Base-by-base conservation (phyloP, 2,888 invertebrate genomes). In the Meteorus colon region DNA sequence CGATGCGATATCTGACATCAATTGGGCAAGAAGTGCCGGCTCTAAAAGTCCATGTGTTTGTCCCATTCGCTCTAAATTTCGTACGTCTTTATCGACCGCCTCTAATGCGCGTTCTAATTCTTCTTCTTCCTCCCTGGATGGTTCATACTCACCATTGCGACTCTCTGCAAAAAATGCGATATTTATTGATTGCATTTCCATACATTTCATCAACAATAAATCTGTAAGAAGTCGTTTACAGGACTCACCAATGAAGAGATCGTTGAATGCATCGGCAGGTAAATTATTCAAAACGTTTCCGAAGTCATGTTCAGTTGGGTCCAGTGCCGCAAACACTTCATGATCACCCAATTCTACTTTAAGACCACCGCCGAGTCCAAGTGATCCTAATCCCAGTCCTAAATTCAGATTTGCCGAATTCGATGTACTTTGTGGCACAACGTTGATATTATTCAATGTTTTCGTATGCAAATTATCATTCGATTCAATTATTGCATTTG, bases 91-190 rank as follows among this genome's bases (percentile, higher is more conserved):
- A 86, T 95, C 94, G 63, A 95, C 95, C 67, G 94, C 94, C 82
- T 95, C 95, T 79, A 97, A 90, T 10, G 96, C 97, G 77, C 96
- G 93, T 87, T 97, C 96, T 83, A 97, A 90, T 88, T 97, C 97
- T 81, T 97, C 96, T 48, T 96, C 94, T 90, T 97, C 97, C 86
- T 96, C 96, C 86, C 93, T 92, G 68, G 94, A 92, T 51, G 94
- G 94, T 83, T 93, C 92, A 83, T 93, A 93, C 80, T 93, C 93
- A n/a, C 94, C 94, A 86, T 94, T 94, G 88, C 93, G 93, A 87
- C 93, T 93, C 85, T 92, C 93, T 93, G 84, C 16, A 65, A 73
- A 72, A 10, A 12, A 27, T 1, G 80, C 77, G 81, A 79, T 70
- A 60, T 68, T 88, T 87, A 79, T 80, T 75, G 76, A 80, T 41